Percentiles rank a stretch among this genome's conserved stretches.
These are phyloP conservation scores for Anabas testudineus DNA, from an alignment of 2,797 vertebrate species.

Conservation along the genomic window DNA sequence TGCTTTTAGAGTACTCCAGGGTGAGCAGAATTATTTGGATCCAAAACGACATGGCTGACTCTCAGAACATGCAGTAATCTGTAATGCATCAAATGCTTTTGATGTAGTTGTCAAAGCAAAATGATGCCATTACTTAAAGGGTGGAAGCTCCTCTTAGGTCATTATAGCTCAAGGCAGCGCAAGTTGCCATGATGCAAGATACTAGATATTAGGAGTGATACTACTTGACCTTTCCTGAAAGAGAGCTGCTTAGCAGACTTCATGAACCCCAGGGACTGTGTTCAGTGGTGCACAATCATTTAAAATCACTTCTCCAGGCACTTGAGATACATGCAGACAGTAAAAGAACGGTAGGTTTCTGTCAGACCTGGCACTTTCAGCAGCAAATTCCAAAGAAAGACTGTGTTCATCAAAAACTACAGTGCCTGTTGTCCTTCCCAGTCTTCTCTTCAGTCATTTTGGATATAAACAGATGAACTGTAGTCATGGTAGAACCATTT, in stretches of 20 bases:
- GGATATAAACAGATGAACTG: slow-evolving; percentile 39
- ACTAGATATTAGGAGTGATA: slow-evolving; percentile 38
- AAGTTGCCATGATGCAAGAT: slow-evolving; percentile 36
- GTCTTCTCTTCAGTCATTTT: slow-evolving; percentile 16
- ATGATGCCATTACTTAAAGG: slow-evolving; percentile 38
- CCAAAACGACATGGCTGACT: slow-evolving; percentile 11
- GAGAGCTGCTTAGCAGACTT: slow-evolving; percentile 10
- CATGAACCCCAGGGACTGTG: neutral
- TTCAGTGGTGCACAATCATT: neutral
- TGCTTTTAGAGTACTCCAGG: slow-evolving; percentile 33
- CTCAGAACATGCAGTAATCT: slow-evolving; percentile 12
- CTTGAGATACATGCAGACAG: no score
- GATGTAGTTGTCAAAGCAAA: slow-evolving; percentile 42
- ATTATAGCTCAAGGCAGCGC: slow-evolving; percentile 16
- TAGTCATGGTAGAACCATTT: slow-evolving; percentile 30
- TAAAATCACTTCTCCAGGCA: neutral
- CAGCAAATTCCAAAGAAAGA: neutral
- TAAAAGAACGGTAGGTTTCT: no score
- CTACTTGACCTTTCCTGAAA: slow-evolving; percentile 48
- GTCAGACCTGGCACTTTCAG: neutral
- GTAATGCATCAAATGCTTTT: slow-evolving; percentile 33
- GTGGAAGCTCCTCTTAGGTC: slow-evolving; percentile 27
- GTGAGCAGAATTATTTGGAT: slow-evolving; percentile 30
- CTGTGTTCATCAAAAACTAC: slow-evolving; percentile 12
- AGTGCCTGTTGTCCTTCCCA: slow-evolving; percentile 5